phyloP scores from a whole-genome alignment of 2,797 vertebrate species.

The Sebastes dallii region DNA sequence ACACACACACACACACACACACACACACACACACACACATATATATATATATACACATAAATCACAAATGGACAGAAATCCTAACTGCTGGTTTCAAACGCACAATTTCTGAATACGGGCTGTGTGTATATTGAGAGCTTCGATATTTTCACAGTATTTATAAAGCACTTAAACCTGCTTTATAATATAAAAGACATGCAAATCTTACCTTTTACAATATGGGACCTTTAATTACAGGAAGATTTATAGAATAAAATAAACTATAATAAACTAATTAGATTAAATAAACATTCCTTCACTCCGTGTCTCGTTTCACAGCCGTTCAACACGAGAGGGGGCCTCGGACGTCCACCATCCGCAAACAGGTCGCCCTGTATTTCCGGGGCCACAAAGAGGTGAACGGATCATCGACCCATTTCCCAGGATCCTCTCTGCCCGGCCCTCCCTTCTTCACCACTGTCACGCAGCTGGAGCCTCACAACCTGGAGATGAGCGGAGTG shows the following conservation, averaged over 20 bases:
- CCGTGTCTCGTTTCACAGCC: conserved; percentile 78
- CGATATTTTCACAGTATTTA: too few species aligned
- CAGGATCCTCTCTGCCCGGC: conserved; percentile 87
- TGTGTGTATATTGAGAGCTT: too few species aligned
- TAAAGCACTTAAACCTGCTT: too few species aligned
- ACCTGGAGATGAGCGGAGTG: conserved; percentile 91
- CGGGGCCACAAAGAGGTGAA: conserved; percentile 97
- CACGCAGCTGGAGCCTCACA: conserved; percentile 94
- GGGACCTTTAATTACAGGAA: neutral
- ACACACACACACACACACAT: too few species aligned
- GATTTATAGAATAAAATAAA: neutral
- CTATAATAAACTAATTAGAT: too few species aligned
- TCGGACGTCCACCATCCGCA: conserved; percentile 96
- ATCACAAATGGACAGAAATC: too few species aligned
- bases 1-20: too few species aligned
- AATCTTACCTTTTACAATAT: too few species aligned
- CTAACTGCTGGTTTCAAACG: too few species aligned
- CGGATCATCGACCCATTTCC: conserved; percentile 89
- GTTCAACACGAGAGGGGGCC: conserved; percentile 98
- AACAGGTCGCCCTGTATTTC: conserved; percentile 98
- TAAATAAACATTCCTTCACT: conserved; percentile 14
- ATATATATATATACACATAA: too few species aligned
- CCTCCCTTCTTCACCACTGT: conserved; percentile 96
- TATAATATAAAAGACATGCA: too few species aligned
- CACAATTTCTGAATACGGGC: too few species aligned